These are phyloP conservation scores for Girardia tigrina DNA, from an alignment of 2,888 invertebrate genomes.

Conservation along the genomic window DNA sequence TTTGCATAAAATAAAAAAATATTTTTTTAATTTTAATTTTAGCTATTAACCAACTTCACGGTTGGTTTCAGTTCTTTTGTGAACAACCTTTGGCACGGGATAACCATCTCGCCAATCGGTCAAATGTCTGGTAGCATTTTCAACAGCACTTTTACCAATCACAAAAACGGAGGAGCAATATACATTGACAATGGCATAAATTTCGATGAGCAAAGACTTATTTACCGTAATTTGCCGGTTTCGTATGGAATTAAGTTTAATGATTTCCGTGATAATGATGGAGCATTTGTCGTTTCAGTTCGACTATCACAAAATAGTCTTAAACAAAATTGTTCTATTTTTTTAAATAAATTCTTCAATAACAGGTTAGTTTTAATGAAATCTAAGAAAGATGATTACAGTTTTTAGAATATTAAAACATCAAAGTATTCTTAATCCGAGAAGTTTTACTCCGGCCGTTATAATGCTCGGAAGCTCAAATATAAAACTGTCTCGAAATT, in stretches of 20 bases:
- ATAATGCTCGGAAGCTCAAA: slow-evolving; percentile 80
- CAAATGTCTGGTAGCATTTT: slow-evolving; percentile 52
- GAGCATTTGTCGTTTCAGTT: slow-evolving; percentile 71
- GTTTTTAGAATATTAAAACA: background rate
- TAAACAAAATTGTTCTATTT: slow-evolving; percentile 67
- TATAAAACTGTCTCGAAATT: slow-evolving; percentile 72
- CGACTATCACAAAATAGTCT: slow-evolving; percentile 75
- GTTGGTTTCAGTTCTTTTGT: slow-evolving; percentile 16
- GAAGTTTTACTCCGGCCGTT: slow-evolving; percentile 79
- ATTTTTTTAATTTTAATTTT: too few species aligned
- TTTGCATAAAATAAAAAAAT: too few species aligned
- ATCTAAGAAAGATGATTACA: too few species aligned
- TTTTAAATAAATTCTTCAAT: slow-evolving; percentile 69
- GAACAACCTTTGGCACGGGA: background rate
- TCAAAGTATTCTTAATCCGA: slow-evolving; percentile 59
- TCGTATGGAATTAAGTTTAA: slow-evolving; percentile 54
- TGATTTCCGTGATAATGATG: slow-evolving; percentile 72
- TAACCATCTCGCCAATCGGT: slow-evolving; percentile 37
- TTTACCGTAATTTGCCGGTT: slow-evolving; percentile 45
- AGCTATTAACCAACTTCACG: slow-evolving; percentile 26
- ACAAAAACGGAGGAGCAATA: slow-evolving; percentile 64
- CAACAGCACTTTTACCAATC: slow-evolving; percentile 72
- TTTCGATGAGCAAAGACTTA: slow-evolving; percentile 42
- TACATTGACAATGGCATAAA: slow-evolving; percentile 63
- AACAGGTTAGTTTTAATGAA: slow-evolving; percentile 56